A percentile compares a stretch with the other conserved stretches of the same genome.
Evolutionary conservation across 2,113 vertebrate genomes (phyloP).

Genomic region (Notarius quadriscutis): DNA sequence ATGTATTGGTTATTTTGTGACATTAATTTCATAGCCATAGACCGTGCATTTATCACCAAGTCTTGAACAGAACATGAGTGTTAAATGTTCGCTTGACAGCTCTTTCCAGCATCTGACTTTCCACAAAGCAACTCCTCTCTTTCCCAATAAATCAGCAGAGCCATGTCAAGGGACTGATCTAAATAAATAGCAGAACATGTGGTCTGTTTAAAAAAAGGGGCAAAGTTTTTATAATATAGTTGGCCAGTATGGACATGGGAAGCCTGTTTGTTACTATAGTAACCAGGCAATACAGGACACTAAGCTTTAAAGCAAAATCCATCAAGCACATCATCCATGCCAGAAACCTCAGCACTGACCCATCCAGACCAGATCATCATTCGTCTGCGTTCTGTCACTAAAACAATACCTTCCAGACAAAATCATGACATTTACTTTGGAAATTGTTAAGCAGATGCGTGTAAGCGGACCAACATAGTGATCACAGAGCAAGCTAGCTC

Average conservation of each 20-base stretch:
- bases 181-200: slow-evolving; percentile 72
- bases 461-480: not conserved
- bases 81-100: not conserved
- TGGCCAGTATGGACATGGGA: slow-evolving; percentile 55
- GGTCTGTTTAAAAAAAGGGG: slow-evolving; percentile 64
- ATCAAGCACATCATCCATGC: not conserved
- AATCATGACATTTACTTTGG: slow-evolving; percentile 21
- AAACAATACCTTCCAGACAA: slow-evolving; percentile 14
- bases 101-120: not conserved
- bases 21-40: too few species aligned
- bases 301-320: slow-evolving; percentile 41
- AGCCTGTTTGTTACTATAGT: slow-evolving; percentile 56
- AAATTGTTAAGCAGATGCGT: not conserved
- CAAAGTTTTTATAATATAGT: slow-evolving; percentile 71
- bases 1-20: not conserved
- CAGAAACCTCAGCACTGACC: slow-evolving; percentile 8
- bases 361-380: not conserved
- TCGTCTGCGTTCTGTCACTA: slow-evolving; percentile 21
- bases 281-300: slow-evolving; percentile 60
- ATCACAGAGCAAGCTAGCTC: not conserved
- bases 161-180: slow-evolving; percentile 61
- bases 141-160: slow-evolving; percentile 29
- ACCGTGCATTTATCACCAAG: not conserved
- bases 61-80: not conserved
- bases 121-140: slow-evolving; percentile 51